phyloP scores from a whole-genome alignment of 2,888 invertebrate species.

The Camponotus fellah region DNA sequence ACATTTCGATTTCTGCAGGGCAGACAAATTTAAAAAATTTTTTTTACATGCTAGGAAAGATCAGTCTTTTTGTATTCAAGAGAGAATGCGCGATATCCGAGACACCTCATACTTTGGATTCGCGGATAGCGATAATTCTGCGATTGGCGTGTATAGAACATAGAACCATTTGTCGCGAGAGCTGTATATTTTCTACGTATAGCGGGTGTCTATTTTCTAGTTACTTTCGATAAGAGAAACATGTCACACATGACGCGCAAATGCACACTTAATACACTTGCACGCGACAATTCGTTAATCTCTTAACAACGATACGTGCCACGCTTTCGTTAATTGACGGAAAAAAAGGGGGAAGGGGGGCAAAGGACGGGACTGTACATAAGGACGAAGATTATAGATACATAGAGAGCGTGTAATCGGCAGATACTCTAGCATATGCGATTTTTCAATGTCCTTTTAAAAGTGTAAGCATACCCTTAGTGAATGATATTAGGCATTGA shows the following conservation, averaged over 20 bases:
- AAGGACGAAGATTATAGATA: slow-evolving; percentile 68
- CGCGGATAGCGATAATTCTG: slow-evolving; percentile 1
- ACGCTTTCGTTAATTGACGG: slow-evolving; percentile 74
- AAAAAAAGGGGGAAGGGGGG: slow-evolving; percentile 47
- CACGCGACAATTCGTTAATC: slow-evolving; percentile 77
- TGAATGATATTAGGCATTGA: slow-evolving; percentile 82
- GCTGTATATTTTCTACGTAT: slow-evolving; percentile 43
- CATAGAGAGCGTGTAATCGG: slow-evolving; percentile 79
- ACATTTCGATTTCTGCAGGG: neutral
- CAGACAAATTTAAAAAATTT: neutral
- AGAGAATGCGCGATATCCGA: slow-evolving; percentile 3
- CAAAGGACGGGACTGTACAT: slow-evolving; percentile 75
- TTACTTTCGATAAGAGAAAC: slow-evolving; percentile 13
- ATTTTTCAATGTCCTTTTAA: slow-evolving; percentile 86
- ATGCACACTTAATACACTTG: slow-evolving; percentile 37
- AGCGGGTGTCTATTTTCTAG: slow-evolving; percentile 3
- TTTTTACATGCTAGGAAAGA: neutral
- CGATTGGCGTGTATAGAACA: slow-evolving; percentile 42
- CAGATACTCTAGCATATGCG: slow-evolving; percentile 83
- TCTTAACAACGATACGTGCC: slow-evolving; percentile 82
- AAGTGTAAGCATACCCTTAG: slow-evolving; percentile 83
- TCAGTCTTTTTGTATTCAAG: neutral
- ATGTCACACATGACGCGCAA: neutral
- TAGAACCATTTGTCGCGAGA: slow-evolving; percentile 30
- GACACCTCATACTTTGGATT: neutral